Evolutionary conservation across 2,888 invertebrate species (phyloP).

Genomic region (Drosophila diplacantha): DNA sequence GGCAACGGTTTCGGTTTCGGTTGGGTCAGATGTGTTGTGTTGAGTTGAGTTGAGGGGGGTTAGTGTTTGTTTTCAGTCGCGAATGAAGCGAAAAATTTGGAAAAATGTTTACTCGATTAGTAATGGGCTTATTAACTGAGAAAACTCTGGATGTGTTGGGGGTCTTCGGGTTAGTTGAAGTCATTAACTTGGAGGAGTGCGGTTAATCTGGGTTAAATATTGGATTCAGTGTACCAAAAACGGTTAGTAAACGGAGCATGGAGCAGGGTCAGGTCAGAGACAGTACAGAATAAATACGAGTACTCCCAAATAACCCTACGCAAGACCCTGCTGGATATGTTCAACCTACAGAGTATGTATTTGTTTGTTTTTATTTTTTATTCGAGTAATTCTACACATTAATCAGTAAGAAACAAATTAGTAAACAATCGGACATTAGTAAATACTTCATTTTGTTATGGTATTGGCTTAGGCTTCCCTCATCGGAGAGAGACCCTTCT

Average conservation of each 20-base stretch:
- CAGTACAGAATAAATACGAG: constrained; percentile 17
- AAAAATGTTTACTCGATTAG: constrained; percentile 67
- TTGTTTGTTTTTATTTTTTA: constrained; percentile 44
- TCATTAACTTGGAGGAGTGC: constrained; percentile 48
- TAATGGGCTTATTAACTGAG: constrained; percentile 45
- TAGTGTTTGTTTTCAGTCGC: constrained; percentile 51
- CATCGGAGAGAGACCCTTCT: constrained; percentile 4
- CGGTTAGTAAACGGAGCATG: constrained; percentile 49
- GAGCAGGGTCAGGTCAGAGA: constrained; percentile 26
- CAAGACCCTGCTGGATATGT: constrained; percentile 22
- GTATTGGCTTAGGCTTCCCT: constrained; percentile 17
- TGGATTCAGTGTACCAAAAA: constrained; percentile 43
- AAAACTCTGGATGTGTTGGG: constrained; percentile 21
- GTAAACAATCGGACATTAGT: constrained; percentile 59
- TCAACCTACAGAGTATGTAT: constrained; percentile 25
- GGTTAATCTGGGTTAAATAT: constrained; percentile 37
- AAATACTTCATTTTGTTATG: constrained; percentile 35
- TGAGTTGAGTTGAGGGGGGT: constrained; percentile 36
- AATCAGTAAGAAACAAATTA: constrained; percentile 58
- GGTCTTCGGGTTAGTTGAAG: constrained; percentile 28
- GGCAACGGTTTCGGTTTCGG: constrained; percentile 31
- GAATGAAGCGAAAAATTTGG: constrained; percentile 62
- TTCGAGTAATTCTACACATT: constrained; percentile 46
- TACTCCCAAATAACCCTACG: constrained; percentile 8
- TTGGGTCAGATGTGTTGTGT: constrained; percentile 37